phyloP scores from a whole-genome alignment of 2,797 vertebrate species.

The Muscicapa striata region DNA sequence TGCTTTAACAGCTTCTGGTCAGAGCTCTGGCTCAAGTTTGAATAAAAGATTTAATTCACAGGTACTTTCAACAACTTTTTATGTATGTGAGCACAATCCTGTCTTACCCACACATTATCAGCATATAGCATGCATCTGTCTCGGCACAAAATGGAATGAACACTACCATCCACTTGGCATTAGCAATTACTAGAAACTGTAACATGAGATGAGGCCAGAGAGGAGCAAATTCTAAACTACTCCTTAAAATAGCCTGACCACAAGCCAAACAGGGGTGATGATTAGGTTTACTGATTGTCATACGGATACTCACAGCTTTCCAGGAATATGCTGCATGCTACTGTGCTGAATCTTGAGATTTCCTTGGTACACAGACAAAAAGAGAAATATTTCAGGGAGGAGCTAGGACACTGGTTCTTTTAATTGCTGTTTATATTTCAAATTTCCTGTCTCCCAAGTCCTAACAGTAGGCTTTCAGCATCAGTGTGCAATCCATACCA shows the following conservation, averaged over 20 bases:
- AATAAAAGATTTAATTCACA: not conserved
- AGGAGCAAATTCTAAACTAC: not conserved
- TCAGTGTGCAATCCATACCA: rapidly evolving
- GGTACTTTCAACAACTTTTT: not conserved
- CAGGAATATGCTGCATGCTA: not conserved
- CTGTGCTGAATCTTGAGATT: not conserved
- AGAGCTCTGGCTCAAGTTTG: not conserved
- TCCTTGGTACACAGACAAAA: not conserved
- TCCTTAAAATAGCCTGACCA: not conserved
- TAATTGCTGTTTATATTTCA: not conserved
- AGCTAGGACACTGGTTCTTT: not conserved
- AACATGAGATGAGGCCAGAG: not conserved
- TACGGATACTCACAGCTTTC: not conserved
- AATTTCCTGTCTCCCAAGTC: not conserved
- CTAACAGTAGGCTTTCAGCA: not conserved
- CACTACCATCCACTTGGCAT: not conserved
- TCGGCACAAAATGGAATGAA: not conserved
- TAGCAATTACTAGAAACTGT: not conserved
- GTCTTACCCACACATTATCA: not conserved
- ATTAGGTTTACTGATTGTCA: not conserved
- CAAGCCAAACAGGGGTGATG: not conserved
- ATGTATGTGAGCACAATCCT: not conserved
- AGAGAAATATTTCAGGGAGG: not conserved
- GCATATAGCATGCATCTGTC: not conserved
- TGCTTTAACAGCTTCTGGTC: not conserved